Evolutionary conservation across 2,797 vertebrate species (phyloP), one percentile per base, ranked within the genome.

Genomic region (Amphiprion clarkii): DNA sequence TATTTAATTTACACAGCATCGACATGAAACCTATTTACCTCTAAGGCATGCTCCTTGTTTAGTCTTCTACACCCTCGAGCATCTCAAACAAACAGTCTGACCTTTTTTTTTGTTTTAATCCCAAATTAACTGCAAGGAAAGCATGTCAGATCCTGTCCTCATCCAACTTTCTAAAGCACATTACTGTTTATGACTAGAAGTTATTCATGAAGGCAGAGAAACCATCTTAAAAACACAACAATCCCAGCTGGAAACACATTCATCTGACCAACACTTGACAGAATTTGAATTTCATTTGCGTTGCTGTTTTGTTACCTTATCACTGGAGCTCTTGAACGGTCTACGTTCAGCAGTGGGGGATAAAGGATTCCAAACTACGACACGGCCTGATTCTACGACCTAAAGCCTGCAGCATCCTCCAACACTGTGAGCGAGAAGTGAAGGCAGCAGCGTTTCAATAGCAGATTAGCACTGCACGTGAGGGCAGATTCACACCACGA

Each of bases 361-460:
- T 97, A 98, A 98, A 98, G 97, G 96, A 96, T 96, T 97, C 97
- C 95, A 98, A 99, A 98, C 98, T 99, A 99, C 96, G 96, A 98
- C 97, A 96, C 95, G 96, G 95, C 97, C 97, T 99, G 97, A 98
- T 96, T 96, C 96, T 99, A 99, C 96, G 96, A 97, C 95, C 97
- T 99, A 99, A 27, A 95, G 95, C 96, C 96, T 96, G 96, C 98
- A 96, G 97, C 96, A 96, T 98, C 98, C 98, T 99, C 98, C 98
- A 94, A 97, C 97, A 97, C 98, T 99, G 98, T 99, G 98, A 98
- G 97, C 96, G 94, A 98, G 98, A 99, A 99, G 93, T 97, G 97
- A 98, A 99, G 97, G 97, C 96, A 98, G 97, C 94, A 96, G 94
- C 96, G 96, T 98, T 97, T 93, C 89, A 94, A 92, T 87, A 89